Evolutionary conservation across 2,113 vertebrate species (phyloP).

Genomic region (Scopus umbretta): DNA sequence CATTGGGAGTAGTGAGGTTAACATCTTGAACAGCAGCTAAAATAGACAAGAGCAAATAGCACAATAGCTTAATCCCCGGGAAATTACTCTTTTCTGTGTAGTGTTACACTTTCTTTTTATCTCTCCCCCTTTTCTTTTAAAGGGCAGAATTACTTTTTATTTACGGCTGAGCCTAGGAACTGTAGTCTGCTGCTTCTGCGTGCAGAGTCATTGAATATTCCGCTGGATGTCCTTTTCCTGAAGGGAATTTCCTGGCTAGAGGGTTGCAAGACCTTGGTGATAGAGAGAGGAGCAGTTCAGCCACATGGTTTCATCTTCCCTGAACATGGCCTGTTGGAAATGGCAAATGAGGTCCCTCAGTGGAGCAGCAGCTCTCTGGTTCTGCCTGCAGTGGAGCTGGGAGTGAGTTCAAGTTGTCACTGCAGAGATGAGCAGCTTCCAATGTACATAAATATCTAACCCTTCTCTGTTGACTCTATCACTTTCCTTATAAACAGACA

Average conservation of each 20-base stretch:
- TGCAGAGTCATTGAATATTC: neutral
- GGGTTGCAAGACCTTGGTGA: neutral
- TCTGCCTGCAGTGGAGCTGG: neutral
- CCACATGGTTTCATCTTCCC: neutral
- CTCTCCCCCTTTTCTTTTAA: neutral
- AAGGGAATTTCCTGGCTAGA: neutral
- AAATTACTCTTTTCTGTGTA: neutral
- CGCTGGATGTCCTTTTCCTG: neutral
- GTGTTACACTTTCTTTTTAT: neutral
- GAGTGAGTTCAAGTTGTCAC: neutral
- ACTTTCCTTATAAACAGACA: constrained; percentile 17
- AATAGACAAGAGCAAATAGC: neutral
- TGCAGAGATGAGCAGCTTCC: neutral
- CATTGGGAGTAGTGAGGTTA: constrained; percentile 20
- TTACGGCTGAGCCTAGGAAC: neutral
- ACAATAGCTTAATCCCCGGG: constrained; percentile 14
- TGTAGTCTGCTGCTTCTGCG: neutral
- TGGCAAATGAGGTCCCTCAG: neutral
- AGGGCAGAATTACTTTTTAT: neutral
- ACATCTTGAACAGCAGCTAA: neutral
- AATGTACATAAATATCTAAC: neutral
- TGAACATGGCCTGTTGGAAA: neutral
- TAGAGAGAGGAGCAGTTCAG: neutral
- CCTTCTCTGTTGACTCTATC: constrained; percentile 34
- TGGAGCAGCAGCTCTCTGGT: neutral